phyloP scores from a whole-genome alignment of 2,888 invertebrate genomes.

The Sphecodes monilicornis region DNA sequence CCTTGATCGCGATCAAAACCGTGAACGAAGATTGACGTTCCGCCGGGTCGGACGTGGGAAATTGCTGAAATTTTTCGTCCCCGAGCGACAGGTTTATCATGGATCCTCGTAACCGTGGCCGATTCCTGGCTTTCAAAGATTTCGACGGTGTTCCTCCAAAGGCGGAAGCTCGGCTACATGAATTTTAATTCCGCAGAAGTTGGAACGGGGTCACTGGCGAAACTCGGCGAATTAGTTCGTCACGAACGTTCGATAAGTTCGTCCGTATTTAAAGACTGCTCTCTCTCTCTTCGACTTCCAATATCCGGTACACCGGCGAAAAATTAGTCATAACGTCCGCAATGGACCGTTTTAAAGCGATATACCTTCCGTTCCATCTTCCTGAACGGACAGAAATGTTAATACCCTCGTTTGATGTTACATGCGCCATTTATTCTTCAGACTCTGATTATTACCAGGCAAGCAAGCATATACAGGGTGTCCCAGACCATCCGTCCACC shows the following conservation, averaged over 20 bases:
- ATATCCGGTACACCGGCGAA: background rate
- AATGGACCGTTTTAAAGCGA: background rate
- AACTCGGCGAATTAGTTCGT: conserved; percentile 54
- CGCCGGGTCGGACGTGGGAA: conserved; percentile 10
- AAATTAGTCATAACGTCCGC: conserved; percentile 5
- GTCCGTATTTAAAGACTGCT: conserved; percentile 38
- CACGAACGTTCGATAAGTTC: conserved; percentile 62
- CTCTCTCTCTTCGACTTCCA: background rate
- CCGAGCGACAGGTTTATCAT: background rate
- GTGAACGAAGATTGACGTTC: conserved; percentile 48
- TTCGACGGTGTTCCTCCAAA: conserved; percentile 28
- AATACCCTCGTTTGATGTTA: background rate
- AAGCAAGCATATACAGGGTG: background rate
- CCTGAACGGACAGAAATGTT: background rate
- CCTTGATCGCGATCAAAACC: conserved; percentile 33
- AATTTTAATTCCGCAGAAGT: conserved; percentile 58
- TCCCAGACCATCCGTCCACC: too few species aligned
- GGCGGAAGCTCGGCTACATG: conserved; percentile 26
- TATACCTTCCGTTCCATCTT: background rate
- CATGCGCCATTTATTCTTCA: background rate
- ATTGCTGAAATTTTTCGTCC: conserved; percentile 36
- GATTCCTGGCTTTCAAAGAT: conserved; percentile 28
- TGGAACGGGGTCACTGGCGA: conserved; percentile 50
- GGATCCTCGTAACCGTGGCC: conserved; percentile 22
- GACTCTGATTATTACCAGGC: background rate